Base-by-base conservation (phyloP, 2,797 vertebrate genomes). In the Florisuga fusca region DNA sequence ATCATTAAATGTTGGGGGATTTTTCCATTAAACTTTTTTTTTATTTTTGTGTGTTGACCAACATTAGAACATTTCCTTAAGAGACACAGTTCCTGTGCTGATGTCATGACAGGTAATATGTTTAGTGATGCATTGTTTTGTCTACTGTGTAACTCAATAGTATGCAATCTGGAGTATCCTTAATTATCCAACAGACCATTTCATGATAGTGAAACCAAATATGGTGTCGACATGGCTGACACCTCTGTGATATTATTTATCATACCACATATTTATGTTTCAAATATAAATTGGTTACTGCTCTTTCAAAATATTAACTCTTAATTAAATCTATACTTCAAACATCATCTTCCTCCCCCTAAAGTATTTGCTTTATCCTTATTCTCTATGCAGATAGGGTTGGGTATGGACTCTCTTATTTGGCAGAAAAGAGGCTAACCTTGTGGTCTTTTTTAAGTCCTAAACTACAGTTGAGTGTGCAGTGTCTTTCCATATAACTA, bases 121-220 rank as follows among this genome's bases (percentile, higher is more conserved):
- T 68, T 87, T 85, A 50, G 83, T 63, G 72, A 76, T 86, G 76
- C 71, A 59, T 90, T 91, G 89, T 88, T 93, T 89, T 96, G 93
- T 92, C 76, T 87, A 34, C 89, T 62, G 69, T 72, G 51, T 43
- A 75, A 85, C 80, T 95, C 53, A 75, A 76, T 66, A 94, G 69
- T 66, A 74, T 84, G 89, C 80, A 89, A 78, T 94, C 93, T 91
- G 74, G 93, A 96, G 73, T 78, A 90, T 92, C 75, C 95, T 92
- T 94, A 94, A 95, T 96, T 93, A 90, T 91, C 74, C 78, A 61
- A 64, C 87, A 91, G 83, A 77, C 83, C 66, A 53, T 90, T 91
- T 95, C 86, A 64, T 89, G 87, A 74, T 91, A 93, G 89, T 90
- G 87, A 92, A 94, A 84, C 91, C 83, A 94, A 96, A 93, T 93